Conservation (phyloP, 2,113 vertebrate genomes). For the Myotis lucifugus region DNA sequence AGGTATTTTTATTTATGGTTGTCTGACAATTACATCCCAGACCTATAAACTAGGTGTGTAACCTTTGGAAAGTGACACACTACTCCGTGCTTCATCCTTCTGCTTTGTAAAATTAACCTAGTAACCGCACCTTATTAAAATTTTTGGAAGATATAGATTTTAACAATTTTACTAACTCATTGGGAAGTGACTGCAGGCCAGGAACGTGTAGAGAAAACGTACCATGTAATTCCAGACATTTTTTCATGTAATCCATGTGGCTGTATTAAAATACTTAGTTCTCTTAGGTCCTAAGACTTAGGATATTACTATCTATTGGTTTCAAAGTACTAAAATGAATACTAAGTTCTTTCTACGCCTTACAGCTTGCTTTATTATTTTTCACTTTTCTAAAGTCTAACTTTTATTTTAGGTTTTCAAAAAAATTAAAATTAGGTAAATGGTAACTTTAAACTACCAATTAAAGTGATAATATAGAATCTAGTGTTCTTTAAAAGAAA, state of each 20-base stretch:
- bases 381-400: neutral
- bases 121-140: neutral
- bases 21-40: neutral
- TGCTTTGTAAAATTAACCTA: neutral
- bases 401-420: neutral
- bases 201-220: neutral
- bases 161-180: neutral
- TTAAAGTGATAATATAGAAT: neutral
- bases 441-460: neutral
- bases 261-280: conserved; percentile 13
- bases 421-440: neutral
- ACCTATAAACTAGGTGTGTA: neutral
- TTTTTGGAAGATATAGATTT: neutral
- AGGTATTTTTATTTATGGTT: conserved; percentile 42
- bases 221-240: neutral
- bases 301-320: neutral
- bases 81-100: neutral
- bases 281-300: neutral
- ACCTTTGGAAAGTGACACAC: neutral
- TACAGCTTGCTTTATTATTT: neutral
- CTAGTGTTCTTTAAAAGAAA: conserved; percentile 19
- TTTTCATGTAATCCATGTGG: neutral
- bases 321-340: neutral
- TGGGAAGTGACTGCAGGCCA: too few species aligned
- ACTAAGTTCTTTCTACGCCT: neutral